A percentile compares a stretch with the other conserved stretches of the same genome.
Evolutionary conservation across 2,888 invertebrate species (phyloP).

Genomic region (Cyrtodaria siliqua): DNA sequence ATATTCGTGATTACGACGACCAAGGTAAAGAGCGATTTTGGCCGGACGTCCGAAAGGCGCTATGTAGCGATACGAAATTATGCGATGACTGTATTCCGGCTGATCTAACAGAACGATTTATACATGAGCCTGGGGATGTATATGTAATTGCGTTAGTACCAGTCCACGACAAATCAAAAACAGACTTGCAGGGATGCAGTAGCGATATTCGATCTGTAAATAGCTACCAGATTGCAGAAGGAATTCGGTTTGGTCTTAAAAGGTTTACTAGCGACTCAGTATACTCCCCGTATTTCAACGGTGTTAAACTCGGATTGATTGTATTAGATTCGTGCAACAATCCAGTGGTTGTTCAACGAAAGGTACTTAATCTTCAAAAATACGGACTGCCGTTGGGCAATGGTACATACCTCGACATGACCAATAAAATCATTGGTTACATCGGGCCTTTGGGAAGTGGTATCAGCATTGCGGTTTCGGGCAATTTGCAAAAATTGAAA

Average conservation of each 20-base stretch:
- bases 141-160: constrained; percentile 61
- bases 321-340: constrained; percentile 63
- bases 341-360: constrained; percentile 37
- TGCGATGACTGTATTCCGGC: constrained; percentile 46
- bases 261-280: constrained; percentile 20
- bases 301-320: constrained; percentile 46
- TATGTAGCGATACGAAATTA: constrained; percentile 20
- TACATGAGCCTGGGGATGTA: constrained; percentile 56
- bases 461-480: constrained; percentile 47
- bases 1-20: constrained; percentile 37
- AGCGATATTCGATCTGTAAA: constrained; percentile 21
- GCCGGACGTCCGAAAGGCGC: constrained; percentile 36
- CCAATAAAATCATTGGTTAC: constrained; percentile 52
- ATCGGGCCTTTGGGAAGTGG: constrained; percentile 50
- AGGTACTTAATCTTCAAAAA: constrained; percentile 45
- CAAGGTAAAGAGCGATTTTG: constrained; percentile 13
- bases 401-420: constrained; percentile 18
- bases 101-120: constrained; percentile 19
- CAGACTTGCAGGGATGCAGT: constrained; percentile 30
- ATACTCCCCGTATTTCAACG: constrained; percentile 23
- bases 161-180: constrained; percentile 35
- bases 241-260: constrained; percentile 52
- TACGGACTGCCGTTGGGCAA: constrained; percentile 17
- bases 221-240: constrained; percentile 53
- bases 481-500: constrained; percentile 30